Conservation (phyloP, 2,797 vertebrate species). For the Aplochiton taeniatus region DNA sequence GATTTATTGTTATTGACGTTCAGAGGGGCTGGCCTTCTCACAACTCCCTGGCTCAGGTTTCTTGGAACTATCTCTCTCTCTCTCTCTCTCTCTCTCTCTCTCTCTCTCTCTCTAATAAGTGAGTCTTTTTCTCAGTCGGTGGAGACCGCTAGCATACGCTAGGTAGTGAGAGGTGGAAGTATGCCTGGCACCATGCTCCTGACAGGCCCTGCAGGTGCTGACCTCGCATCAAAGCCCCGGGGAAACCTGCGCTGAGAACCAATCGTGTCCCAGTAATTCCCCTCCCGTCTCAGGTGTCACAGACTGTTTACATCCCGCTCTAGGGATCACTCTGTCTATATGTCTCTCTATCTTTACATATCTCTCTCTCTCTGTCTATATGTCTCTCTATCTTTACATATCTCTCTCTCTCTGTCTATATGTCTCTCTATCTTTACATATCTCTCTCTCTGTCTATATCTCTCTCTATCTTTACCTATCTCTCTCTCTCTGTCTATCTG, state of each 20-base stretch:
- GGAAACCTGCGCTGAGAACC: too few relatives aligned
- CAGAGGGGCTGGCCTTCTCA: neutral
- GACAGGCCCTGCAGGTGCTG: too few relatives aligned
- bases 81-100: neutral
- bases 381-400: neutral
- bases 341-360: neutral
- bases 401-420: neutral
- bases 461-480: neutral
- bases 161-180: too few relatives aligned
- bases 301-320: neutral
- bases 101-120: neutral
- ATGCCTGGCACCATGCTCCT: too few relatives aligned
- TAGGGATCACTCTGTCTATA: neutral
- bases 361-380: neutral
- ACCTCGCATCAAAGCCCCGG: too few relatives aligned
- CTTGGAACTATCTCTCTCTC: neutral
- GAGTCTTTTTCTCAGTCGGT: too few relatives aligned
- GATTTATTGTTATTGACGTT: too few relatives aligned
- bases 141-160: too few relatives aligned
- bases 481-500: neutral
- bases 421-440: neutral
- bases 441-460: neutral
- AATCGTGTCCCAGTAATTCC: too few relatives aligned
- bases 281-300: neutral
- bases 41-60: neutral